Evolutionary conservation across 2,113 vertebrate genomes (phyloP), one percentile per base, ranked within the genome.

Genomic region (Alligator mississippiensis): DNA sequence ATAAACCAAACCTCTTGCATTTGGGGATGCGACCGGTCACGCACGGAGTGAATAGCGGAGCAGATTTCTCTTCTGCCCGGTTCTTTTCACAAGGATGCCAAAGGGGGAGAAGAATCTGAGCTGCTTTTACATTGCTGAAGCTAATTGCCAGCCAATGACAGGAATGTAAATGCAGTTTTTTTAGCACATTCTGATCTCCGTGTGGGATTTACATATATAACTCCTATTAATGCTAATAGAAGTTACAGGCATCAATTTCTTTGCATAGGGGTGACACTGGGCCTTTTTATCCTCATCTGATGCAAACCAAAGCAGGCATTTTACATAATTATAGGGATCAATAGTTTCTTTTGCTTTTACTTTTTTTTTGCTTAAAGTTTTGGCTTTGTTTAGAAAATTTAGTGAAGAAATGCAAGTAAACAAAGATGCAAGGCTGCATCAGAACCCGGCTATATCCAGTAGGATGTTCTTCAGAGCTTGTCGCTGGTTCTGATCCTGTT

Each of bases 141-240:
- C 89, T 97, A 96, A 97, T 95, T 95, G 93, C 93, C 94, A 82
- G 74, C 91, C 87, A 86, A 83, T 95, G 95, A 96, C 93, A 93
- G 87, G 90, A 96, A 93, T 93, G 93, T 86, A 96, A 95, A 96
- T 95, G 92, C 63, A 77, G 84, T 93, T 95, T 88, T 68, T 91
- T 91, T 92, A 94, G 88, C 93, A 94, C 90, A 82, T 94, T 90
- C 84, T 90, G 88, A 95, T 94, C 93, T 90, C 96, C 88, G 60
- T 95, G 93, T 94, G 95, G 93, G 92, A 96, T 96, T 96, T 96
- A 90, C 92, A 91, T 93, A 94, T 61, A 85, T 95, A 97, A 93
- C 96, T 96, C 91, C 90, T 91, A 94, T 95, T 95, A 96, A 97
- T 96, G 92, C 84, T 96, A 96, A 92, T 96, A 86, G 88, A 2